phyloP scores from a whole-genome alignment of 2,888 invertebrate species.

The Nysson spinosus region DNA sequence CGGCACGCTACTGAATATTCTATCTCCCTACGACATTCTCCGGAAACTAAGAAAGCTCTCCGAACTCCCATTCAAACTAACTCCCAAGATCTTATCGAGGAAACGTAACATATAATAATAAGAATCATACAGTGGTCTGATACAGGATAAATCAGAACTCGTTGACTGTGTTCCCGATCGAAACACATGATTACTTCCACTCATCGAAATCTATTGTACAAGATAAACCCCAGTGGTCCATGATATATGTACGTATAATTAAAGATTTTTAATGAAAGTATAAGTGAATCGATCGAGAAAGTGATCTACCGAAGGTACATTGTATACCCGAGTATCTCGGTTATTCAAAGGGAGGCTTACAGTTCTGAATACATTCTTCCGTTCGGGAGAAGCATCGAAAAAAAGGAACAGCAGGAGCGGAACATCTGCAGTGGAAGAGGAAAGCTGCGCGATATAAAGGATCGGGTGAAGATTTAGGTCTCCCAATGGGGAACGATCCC shows the following conservation, averaged over 20 bases:
- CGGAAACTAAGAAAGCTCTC: conserved; percentile 9
- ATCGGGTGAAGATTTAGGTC: conserved; percentile 34
- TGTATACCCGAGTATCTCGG: neutral
- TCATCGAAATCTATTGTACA: neutral
- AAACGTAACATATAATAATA: no score
- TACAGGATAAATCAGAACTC: no score
- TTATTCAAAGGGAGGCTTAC: neutral
- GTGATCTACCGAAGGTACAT: no score
- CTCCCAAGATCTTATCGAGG: no score
- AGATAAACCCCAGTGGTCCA: neutral
- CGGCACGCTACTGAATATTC: conserved; percentile 22
- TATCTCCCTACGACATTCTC: neutral
- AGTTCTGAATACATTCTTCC: conserved; percentile 22
- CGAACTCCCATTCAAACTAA: conserved; percentile 13
- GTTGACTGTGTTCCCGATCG: no score
- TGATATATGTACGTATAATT: neutral
- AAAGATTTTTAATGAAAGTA: no score
- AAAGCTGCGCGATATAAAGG: neutral
- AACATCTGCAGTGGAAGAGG: neutral
- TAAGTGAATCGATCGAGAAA: no score
- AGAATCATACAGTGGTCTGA: no score
- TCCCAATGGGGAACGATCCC: conserved; percentile 6
- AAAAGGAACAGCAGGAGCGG: conserved; percentile 19
- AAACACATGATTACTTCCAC: no score
- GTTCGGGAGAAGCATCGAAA: conserved; percentile 22